Base-by-base conservation (phyloP, 2,113 vertebrate genomes). In the Chlorodrepanis virens region DNA sequence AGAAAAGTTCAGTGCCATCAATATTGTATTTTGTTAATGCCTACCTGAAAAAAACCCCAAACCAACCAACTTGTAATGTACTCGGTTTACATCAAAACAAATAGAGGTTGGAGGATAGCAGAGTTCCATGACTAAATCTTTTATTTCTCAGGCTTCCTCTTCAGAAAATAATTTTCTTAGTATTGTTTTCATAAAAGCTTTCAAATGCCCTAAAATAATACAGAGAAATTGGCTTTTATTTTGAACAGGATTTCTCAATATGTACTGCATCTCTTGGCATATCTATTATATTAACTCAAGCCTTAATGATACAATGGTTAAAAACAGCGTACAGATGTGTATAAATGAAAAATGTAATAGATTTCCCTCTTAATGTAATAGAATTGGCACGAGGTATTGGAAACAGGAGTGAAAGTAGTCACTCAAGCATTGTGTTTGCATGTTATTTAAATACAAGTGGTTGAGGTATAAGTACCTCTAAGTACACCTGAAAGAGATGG, bases 331-430 rank as follows among this genome's bases (percentile, higher is more conserved):
- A 97, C 96, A 96, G 97, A 97, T 97, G 98, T 97, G 97, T 97
- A 98, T 98, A 98, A 98, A 98, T 98, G 97, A 98, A 97, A 98
- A 98, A 97, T 98, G 97, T 98, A 98, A 98, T 98, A 98, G 98
- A 98, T 97, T 98, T 98, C 97, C 97, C 98, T 98, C 98, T 98
- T 98, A 98, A 98, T 98, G 98, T 98, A 97, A 98, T 97, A 98
- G 97, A 98, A 97, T 98, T 98, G 98, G 98, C 98, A 97, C 94
- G 91, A 97, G 96, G 95, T 95, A 97, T 89, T 97, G 97, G 97
- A 96, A 98, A 82, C 96, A 78, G 94, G 94, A 97, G 96, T 90
- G 96, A 98, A 97, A 98, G 97, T 95, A 98, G 97, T 98, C 98
- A 97, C 97, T 98, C 96, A 97, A 97, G 98, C 98, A 98, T 98